Evolutionary conservation across 2,888 invertebrate species (phyloP).

Genomic region (Oligia latruncula): DNA sequence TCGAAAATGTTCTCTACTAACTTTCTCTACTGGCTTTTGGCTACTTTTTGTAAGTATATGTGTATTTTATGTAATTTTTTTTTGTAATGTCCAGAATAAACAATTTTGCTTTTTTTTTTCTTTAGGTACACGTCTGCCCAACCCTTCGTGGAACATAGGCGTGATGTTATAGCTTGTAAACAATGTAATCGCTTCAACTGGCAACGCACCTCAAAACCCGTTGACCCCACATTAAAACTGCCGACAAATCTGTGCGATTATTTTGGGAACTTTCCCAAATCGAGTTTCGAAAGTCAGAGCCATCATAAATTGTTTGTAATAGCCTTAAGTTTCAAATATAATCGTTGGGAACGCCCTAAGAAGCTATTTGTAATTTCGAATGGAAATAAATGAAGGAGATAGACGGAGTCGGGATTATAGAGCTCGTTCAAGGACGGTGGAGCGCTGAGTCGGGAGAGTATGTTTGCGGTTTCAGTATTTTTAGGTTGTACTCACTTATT

Average conservation of each 20-base stretch:
- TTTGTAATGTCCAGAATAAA: too few relatives aligned
- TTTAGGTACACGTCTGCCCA: too few relatives aligned
- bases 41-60: too few relatives aligned
- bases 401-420: conserved; percentile 51
- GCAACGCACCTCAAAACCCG: conserved; percentile 17
- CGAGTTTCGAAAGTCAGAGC: conserved; percentile 64
- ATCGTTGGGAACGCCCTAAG: conserved; percentile 66
- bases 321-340: conserved; percentile 73
- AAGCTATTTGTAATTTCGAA: conserved; percentile 72
- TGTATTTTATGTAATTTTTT: too few relatives aligned
- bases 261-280: conserved; percentile 66
- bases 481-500: too few relatives aligned
- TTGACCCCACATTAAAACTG: conserved; percentile 63
- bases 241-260: conserved; percentile 71
- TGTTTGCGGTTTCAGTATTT: conserved; percentile 22
- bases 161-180: neutral
- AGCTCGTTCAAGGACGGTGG: conserved; percentile 53
- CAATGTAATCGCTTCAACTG: conserved; percentile 1
- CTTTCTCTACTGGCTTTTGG: too few relatives aligned
- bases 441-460: conserved; percentile 37
- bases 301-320: conserved; percentile 74
- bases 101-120: too few relatives aligned
- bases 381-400: conserved; percentile 61
- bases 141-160: too few relatives aligned
- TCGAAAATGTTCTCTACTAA: too few relatives aligned